These are phyloP conservation scores for Anolis carolinensis DNA, from an alignment of 2,113 vertebrate genomes.

Conservation along the genomic window DNA sequence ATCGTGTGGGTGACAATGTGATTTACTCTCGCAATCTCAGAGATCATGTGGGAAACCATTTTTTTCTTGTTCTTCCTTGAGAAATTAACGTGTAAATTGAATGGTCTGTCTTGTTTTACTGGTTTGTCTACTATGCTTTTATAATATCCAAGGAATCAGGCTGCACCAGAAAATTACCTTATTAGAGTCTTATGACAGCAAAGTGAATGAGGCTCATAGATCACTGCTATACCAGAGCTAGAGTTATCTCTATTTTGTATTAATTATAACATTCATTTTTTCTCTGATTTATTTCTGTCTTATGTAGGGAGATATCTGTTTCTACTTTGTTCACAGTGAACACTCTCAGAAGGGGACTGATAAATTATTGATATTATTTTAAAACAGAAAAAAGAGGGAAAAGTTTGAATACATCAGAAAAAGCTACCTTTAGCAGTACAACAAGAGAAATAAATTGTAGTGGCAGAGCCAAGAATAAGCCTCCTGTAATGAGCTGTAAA, in stretches of 20 bases:
- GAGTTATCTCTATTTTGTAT: neutral
- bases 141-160: neutral
- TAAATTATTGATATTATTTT: neutral
- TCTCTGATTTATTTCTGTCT: neutral
- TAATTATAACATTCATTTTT: neutral
- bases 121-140: neutral
- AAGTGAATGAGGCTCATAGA: neutral
- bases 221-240: neutral
- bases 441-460: neutral
- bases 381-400: neutral
- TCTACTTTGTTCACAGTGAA: neutral
- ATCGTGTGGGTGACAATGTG: neutral
- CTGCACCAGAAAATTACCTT: neutral
- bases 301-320: neutral
- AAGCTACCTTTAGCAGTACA: neutral
- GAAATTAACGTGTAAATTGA: neutral
- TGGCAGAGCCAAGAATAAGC: neutral
- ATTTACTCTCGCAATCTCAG: neutral
- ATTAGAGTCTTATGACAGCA: neutral
- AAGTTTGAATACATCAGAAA: neutral
- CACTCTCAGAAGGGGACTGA: neutral
- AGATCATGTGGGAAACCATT: neutral
- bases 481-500: neutral
- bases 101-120: neutral
- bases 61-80: neutral